These are phyloP conservation scores for Propithecus deckenii DNA, from an alignment of 2,797 vertebrate genomes.

Conservation along the genomic window DNA sequence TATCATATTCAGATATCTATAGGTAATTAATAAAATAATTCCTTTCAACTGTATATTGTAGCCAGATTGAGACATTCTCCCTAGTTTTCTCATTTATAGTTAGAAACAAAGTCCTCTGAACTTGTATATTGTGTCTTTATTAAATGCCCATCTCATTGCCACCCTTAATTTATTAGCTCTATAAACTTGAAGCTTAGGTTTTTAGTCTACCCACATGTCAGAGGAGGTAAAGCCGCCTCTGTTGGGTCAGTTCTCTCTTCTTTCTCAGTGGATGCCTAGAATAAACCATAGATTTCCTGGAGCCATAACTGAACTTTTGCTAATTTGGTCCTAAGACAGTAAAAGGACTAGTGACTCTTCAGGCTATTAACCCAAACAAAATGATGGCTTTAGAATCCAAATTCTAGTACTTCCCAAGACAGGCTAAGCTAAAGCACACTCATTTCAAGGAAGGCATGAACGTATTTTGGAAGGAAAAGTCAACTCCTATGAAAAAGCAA, in stretches of 20 bases:
- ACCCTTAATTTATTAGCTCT: background rate
- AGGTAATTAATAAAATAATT: background rate
- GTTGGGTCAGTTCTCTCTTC: background rate
- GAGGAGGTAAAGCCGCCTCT: background rate
- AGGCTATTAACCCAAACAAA: background rate
- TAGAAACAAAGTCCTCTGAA: background rate
- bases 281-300: background rate
- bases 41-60: background rate
- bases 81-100: conserved; percentile 4
- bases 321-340: background rate
- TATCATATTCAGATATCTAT: background rate
- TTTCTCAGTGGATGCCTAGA: background rate
- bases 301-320: background rate
- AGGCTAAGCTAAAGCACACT: background rate
- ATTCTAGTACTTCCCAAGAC: background rate
- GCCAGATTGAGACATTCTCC: background rate
- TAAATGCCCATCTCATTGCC: background rate
- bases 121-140: background rate
- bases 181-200: background rate
- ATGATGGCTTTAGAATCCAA: background rate
- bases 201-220: background rate
- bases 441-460: background rate
- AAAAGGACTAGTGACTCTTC: background rate
- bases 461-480: background rate
- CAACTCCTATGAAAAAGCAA: background rate